Percentiles rank a stretch among this genome's conserved stretches.
phyloP scores from a whole-genome alignment of 2,888 invertebrate genomes.

The Conchocele bisecta region DNA sequence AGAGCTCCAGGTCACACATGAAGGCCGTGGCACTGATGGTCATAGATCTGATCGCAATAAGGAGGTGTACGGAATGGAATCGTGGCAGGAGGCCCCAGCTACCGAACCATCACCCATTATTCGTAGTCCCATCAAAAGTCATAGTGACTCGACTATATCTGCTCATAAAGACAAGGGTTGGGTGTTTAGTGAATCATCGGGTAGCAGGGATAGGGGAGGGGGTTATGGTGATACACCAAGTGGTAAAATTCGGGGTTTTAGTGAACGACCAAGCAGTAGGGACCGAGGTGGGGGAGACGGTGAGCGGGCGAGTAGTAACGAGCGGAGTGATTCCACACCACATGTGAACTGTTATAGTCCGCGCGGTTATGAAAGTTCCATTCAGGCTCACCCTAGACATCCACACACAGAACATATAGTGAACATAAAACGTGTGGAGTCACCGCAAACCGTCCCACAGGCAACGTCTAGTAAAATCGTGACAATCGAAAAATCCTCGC shows the following conservation, averaged over 20 bases:
- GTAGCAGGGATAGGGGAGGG: constrained; percentile 21
- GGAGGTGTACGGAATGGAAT: constrained; percentile 23
- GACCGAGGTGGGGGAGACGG: too few relatives aligned
- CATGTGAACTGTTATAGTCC: constrained; percentile 74
- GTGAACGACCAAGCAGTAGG: too few relatives aligned
- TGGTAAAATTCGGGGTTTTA: too few relatives aligned
- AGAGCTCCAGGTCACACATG: constrained; percentile 70
- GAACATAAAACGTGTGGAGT: constrained; percentile 55
- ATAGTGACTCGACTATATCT: not conserved
- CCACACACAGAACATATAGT: constrained; percentile 49
- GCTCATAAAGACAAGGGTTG: too few relatives aligned
- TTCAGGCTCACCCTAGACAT: constrained; percentile 26
- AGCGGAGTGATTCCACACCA: constrained; percentile 20
- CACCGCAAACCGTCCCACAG: constrained; percentile 51
- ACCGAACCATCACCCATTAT: constrained; percentile 66
- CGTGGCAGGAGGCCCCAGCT: constrained; percentile 55
- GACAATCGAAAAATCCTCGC: constrained; percentile 72
- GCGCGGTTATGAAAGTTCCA: constrained; percentile 65
- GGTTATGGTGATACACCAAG: too few relatives aligned
- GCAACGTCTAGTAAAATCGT: constrained; percentile 70
- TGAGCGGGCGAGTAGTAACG: too few relatives aligned
- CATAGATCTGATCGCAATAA: not conserved
- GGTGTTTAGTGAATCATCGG: constrained; percentile 17
- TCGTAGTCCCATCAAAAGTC: constrained; percentile 60
- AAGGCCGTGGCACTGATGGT: constrained; percentile 30